Evolutionary conservation across 2,797 vertebrate genomes (phyloP).

Genomic region (Schizopygopsis pylzovi): DNA sequence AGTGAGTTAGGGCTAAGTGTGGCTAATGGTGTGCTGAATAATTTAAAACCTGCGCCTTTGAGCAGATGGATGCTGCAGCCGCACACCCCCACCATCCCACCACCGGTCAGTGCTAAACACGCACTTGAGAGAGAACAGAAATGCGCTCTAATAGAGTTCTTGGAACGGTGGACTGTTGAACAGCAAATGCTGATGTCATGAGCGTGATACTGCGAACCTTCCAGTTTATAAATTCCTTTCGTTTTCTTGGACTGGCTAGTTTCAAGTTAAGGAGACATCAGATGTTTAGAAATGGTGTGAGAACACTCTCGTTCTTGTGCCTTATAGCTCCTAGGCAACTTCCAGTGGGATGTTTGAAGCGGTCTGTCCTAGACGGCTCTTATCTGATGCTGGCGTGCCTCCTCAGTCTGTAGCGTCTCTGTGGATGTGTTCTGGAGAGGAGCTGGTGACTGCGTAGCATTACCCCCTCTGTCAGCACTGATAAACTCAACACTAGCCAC

Average conservation of each 20-base stretch:
- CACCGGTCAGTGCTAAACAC: constrained; percentile 25
- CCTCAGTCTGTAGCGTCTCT: constrained; percentile 49
- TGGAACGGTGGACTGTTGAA: not conserved
- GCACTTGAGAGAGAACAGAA: constrained; percentile 30
- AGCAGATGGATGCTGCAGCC: constrained; percentile 60
- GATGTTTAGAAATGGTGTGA: constrained; percentile 32
- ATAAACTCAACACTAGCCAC: constrained; percentile 69
- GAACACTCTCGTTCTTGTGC: not conserved
- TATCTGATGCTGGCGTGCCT: constrained; percentile 54
- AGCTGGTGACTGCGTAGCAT: constrained; percentile 72
- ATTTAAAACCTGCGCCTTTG: constrained; percentile 71
- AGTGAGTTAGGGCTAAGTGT: constrained; percentile 78
- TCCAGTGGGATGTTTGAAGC: constrained; percentile 24
- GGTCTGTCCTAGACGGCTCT: constrained; percentile 14
- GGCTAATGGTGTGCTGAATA: constrained; percentile 85
- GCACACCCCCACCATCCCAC: constrained; percentile 20
- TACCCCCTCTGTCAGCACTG: constrained; percentile 76
- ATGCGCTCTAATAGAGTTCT: constrained; percentile 17
- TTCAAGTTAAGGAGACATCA: constrained; percentile 21
- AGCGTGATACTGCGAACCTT: not conserved
- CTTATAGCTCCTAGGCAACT: constrained; percentile 26
- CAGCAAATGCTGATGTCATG: constrained; percentile 6
- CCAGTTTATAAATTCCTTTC: not conserved
- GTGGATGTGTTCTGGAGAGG: constrained; percentile 52
- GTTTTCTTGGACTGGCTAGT: constrained; percentile 28